These are phyloP conservation scores for Harpalus rubripes DNA, from an alignment of 2,888 invertebrate genomes.

Conservation along the genomic window DNA sequence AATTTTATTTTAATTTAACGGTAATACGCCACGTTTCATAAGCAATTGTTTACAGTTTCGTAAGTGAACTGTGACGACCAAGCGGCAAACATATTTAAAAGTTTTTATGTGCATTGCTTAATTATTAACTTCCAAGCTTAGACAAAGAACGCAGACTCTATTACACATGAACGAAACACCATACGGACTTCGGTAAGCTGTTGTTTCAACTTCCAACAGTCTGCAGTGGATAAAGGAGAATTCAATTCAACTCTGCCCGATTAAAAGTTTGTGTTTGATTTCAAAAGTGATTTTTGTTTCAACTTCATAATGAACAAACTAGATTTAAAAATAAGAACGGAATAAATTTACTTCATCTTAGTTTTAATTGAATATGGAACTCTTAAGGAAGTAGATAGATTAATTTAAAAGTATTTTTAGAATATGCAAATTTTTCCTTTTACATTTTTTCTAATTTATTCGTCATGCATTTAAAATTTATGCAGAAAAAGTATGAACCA, in stretches of 20 bases:
- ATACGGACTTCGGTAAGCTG: too few species aligned
- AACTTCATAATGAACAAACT: conserved; percentile 17
- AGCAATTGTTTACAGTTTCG: conserved; percentile 27
- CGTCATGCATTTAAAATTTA: too few species aligned
- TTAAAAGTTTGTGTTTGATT: conserved; percentile 38
- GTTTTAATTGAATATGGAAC: background rate
- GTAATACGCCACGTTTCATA: conserved; percentile 7
- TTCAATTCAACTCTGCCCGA: conserved; percentile 8
- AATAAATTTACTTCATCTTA: background rate
- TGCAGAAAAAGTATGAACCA: too few species aligned
- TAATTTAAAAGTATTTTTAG: background rate
- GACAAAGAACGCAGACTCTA: background rate
- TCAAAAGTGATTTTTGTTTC: conserved; percentile 34
- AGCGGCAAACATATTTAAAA: background rate
- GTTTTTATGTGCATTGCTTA: conserved; percentile 1
- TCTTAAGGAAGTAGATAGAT: background rate
- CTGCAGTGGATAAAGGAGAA: background rate
- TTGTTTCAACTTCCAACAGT: background rate
- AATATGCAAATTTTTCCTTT: background rate
- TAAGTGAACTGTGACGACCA: conserved; percentile 10
- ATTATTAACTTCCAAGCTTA: conserved; percentile 16
- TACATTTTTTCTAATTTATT: too few species aligned
- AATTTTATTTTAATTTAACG: background rate
- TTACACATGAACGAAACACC: too few species aligned
- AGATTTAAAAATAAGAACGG: conserved; percentile 21